phyloP scores from a whole-genome alignment of 2,888 invertebrate genomes.

The Chrysolina americana region DNA sequence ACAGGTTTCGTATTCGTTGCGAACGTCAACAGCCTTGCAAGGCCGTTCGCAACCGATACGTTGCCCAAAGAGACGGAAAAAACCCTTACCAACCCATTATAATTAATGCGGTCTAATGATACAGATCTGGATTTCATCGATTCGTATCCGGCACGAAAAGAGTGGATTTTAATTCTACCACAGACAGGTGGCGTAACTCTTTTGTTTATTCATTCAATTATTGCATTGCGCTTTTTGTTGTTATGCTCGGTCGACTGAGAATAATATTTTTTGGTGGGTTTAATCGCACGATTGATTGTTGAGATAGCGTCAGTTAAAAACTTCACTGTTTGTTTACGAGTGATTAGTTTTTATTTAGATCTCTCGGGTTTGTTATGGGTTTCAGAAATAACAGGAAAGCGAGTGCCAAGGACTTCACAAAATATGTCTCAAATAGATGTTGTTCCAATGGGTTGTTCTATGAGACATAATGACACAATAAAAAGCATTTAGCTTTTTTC shows the following conservation, averaged over 20 bases:
- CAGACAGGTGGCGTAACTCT: background rate
- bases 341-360: too few species aligned
- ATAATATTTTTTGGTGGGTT: background rate
- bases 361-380: too few species aligned
- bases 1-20: slow-evolving; percentile 22
- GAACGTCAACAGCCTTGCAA: slow-evolving; percentile 45
- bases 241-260: background rate
- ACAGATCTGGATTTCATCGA: slow-evolving; percentile 23
- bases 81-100: slow-evolving; percentile 24
- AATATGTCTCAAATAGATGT: too few species aligned
- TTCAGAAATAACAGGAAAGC: too few species aligned
- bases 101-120: slow-evolving; percentile 24
- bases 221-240: background rate
- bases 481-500: too few species aligned
- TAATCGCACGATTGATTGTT: background rate
- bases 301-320: too few species aligned
- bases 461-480: too few species aligned
- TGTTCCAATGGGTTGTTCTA: too few species aligned
- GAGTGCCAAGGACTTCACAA: too few species aligned
- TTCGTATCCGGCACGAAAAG: slow-evolving; percentile 29
- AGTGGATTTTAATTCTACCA: slow-evolving; percentile 18
- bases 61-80: slow-evolving; percentile 34
- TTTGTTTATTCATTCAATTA: slow-evolving; percentile 21
- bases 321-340: too few species aligned
- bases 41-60: slow-evolving; percentile 37